Evolutionary conservation across 2,888 invertebrate genomes (phyloP).

Genomic region (Beris chalybata): DNA sequence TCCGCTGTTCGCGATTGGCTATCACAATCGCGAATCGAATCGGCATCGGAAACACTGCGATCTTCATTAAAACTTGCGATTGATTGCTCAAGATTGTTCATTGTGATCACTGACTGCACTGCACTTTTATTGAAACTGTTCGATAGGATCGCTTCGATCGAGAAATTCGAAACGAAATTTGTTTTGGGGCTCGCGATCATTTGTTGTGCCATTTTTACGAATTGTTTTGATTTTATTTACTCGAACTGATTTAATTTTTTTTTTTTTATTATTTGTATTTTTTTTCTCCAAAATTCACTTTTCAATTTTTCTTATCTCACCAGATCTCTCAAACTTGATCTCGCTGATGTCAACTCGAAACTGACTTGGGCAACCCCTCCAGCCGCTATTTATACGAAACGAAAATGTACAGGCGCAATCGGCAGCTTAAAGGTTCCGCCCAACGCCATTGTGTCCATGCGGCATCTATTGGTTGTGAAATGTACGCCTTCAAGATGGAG

Average conservation of each 20-base stretch:
- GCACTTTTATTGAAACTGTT: conserved; percentile 52
- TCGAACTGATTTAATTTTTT: not conserved
- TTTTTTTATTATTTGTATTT: not conserved
- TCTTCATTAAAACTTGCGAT: conserved; percentile 30
- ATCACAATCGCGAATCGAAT: conserved; percentile 51
- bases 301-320: not conserved
- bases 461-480: not conserved
- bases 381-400: conserved; percentile 26
- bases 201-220: conserved; percentile 24
- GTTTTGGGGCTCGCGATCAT: conserved; percentile 39
- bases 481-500: conserved; percentile 26
- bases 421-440: conserved; percentile 10
- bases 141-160: conserved; percentile 77
- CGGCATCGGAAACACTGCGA: conserved; percentile 44
- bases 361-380: conserved; percentile 20
- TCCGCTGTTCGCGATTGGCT: conserved; percentile 50
- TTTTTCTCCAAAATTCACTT: not conserved
- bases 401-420: conserved; percentile 1
- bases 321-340: conserved; percentile 6
- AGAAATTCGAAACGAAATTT: conserved; percentile 71
- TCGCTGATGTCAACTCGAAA: conserved; percentile 23
- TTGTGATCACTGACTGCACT: conserved; percentile 9
- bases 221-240: conserved; percentile 4
- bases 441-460: not conserved
- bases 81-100: conserved; percentile 14